phyloP scores from a whole-genome alignment of 2,113 vertebrate genomes.

The Syrmaticus mikado region DNA sequence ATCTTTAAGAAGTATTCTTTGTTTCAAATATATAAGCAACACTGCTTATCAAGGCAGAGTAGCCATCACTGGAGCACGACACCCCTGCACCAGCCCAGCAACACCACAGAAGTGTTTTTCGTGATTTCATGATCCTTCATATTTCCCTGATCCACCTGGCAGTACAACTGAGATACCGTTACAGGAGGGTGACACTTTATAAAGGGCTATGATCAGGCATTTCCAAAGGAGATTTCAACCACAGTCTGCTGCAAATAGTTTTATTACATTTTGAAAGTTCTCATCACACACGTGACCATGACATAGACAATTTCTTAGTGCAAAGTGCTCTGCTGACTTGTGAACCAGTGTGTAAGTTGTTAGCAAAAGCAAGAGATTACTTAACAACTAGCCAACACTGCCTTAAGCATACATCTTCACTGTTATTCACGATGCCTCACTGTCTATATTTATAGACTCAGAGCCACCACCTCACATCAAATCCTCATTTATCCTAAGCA shows the following conservation, averaged over 20 bases:
- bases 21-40: not conserved
- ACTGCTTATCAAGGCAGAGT: not conserved
- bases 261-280: conserved; percentile 55
- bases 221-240: conserved; percentile 38
- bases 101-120: not conserved
- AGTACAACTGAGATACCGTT: not conserved
- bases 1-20: not conserved
- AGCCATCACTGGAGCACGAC: not conserved
- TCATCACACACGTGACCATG: not conserved
- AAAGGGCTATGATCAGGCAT: not conserved
- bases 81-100: not conserved
- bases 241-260: not conserved
- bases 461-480: not conserved
- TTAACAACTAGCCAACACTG: conserved; percentile 5
- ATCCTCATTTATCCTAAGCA: not conserved
- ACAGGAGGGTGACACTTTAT: not conserved
- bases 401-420: not conserved
- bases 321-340: conserved; percentile 16
- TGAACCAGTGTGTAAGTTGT: conserved; percentile 29
- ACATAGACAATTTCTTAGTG: not conserved
- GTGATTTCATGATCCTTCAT: not conserved
- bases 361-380: conserved; percentile 44
- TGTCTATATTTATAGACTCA: not conserved
- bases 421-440: not conserved
- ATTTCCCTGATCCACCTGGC: not conserved